Percentiles rank a stretch among this genome's conserved stretches.
Conservation (phyloP, 2,888 invertebrate genomes). For the Diaprepes abbreviatus region DNA sequence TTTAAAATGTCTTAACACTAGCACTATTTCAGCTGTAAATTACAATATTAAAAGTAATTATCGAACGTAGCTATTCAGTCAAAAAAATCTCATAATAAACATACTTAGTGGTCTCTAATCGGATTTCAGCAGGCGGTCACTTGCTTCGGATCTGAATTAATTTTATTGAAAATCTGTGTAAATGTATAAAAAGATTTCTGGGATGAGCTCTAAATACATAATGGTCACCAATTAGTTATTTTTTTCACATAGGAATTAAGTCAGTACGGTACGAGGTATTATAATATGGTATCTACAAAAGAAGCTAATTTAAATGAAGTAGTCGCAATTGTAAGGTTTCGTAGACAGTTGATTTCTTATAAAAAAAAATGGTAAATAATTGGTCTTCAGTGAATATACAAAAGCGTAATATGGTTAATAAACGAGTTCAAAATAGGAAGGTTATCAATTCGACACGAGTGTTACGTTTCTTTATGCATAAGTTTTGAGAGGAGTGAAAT, state of each 20-base stretch:
- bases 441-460: too few species aligned
- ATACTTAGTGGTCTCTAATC: constrained; percentile 45
- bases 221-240: constrained; percentile 39
- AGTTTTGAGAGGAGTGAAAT: too few species aligned
- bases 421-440: too few species aligned
- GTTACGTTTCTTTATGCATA: too few species aligned
- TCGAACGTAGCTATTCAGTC: constrained; percentile 31
- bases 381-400: too few species aligned
- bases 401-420: too few species aligned
- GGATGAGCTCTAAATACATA: constrained; percentile 41
- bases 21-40: too few species aligned
- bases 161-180: constrained; percentile 50
- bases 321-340: too few species aligned
- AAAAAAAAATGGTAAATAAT: too few species aligned
- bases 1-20: too few species aligned
- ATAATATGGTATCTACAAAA: background rate
- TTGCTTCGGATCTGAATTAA: constrained; percentile 47
- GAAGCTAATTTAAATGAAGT: background rate
- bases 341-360: too few species aligned
- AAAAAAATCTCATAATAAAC: constrained; percentile 44
- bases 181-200: constrained; percentile 42
- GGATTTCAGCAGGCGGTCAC: constrained; percentile 50
- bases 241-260: constrained; percentile 1
- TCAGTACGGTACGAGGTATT: background rate
- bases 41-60: constrained; percentile 20